Evolutionary conservation across 2,113 vertebrate species (phyloP).

Genomic region (Meleagris gallopavo): DNA sequence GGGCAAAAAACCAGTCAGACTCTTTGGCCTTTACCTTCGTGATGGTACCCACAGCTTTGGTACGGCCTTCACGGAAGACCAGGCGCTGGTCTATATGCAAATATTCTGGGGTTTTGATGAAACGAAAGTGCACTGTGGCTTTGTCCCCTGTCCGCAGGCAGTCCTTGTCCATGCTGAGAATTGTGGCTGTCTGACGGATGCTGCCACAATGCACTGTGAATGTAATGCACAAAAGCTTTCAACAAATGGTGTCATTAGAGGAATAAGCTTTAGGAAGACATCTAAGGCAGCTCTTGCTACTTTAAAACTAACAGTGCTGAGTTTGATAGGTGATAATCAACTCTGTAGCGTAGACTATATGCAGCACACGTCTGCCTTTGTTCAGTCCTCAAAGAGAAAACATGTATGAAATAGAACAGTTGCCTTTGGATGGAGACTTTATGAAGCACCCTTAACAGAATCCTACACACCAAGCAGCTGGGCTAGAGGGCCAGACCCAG

Average conservation of each 20-base stretch:
- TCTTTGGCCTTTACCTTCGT: constrained; percentile 86
- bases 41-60: constrained; percentile 98
- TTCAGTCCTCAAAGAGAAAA: not conserved
- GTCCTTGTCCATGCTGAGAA: constrained; percentile 97
- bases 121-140: constrained; percentile 96
- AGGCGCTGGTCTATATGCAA: constrained; percentile 96
- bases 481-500: not conserved
- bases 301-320: not conserved
- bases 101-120: constrained; percentile 98
- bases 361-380: not conserved
- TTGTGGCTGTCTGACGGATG: constrained; percentile 96
- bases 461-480: not conserved
- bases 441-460: not conserved
- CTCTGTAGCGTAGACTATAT: fast-evolving
- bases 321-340: not conserved
- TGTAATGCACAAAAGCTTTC: not conserved
- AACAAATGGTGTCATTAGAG: not conserved
- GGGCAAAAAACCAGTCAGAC: not conserved
- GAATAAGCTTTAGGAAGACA: not conserved
- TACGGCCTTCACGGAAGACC: constrained; percentile 97
- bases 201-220: constrained; percentile 95
- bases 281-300: not conserved
- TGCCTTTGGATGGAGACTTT: not conserved
- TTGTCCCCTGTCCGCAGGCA: constrained; percentile 97
- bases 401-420: not conserved